These are phyloP conservation scores for Acronicta psi DNA, from an alignment of 2,888 invertebrate species.

Conservation along the genomic window DNA sequence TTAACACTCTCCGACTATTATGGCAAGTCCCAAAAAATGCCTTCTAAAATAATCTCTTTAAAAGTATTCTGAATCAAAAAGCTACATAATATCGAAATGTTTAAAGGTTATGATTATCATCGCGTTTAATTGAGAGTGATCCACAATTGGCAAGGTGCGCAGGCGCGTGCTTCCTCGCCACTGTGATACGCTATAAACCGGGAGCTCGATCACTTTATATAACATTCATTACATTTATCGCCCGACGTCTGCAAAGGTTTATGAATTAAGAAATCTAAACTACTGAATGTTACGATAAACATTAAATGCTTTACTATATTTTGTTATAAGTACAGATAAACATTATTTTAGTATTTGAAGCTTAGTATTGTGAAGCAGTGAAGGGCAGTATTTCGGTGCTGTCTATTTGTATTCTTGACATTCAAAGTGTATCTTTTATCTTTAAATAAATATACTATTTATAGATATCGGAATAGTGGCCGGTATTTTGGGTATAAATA, in stretches of 20 bases:
- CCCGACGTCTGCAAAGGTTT: slow-evolving; percentile 21
- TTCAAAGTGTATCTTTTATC: background rate
- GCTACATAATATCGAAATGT: slow-evolving; percentile 8
- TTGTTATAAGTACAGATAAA: background rate
- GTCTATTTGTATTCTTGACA: background rate
- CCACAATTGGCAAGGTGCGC: slow-evolving; percentile 66
- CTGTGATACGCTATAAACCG: slow-evolving; percentile 73
- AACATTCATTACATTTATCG: slow-evolving; percentile 23
- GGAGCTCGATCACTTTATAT: slow-evolving; percentile 59
- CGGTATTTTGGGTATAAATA: too few relatives aligned
- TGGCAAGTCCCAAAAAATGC: background rate
- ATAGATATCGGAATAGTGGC: too few relatives aligned
- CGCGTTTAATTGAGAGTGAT: slow-evolving; percentile 60
- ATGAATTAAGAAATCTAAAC: slow-evolving; percentile 18
- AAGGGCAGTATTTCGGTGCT: background rate
- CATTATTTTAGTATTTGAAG: background rate
- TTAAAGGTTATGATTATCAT: slow-evolving; percentile 35
- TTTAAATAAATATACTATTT: background rate
- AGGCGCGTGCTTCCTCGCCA: slow-evolving; percentile 64
- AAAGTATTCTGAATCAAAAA: background rate
- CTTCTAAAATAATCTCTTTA: background rate
- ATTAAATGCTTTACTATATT: background rate
- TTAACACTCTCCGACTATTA: too few relatives aligned
- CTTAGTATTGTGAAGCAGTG: background rate
- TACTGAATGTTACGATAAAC: background rate